Evolutionary conservation across 2,888 invertebrate species (phyloP), one percentile per base, ranked within the genome.

Genomic region (Chelonus formosanus): DNA sequence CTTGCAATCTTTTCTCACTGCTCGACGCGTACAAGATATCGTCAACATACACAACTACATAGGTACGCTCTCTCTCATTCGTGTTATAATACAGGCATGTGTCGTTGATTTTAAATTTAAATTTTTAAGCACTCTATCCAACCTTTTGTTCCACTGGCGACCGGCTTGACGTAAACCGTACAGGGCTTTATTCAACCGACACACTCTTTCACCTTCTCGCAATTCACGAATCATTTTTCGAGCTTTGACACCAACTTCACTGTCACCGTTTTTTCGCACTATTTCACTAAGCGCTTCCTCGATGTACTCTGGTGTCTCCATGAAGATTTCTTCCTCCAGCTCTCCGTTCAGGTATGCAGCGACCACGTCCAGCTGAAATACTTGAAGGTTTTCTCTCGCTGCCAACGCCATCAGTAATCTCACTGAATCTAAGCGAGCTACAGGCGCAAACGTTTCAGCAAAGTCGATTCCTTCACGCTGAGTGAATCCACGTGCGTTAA

Each of bases 321-420:
- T 75, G 48, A 63, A 70, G 3, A 74, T 62, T 31, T 67, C 62
- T 44, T 75, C 73, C 7, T 73, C 59, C 5, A 75, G 32, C 3
- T 50, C 54, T 36, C 75, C 75, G 44, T 74, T 74, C 6, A 76
- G 52, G 60, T 71, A 76, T 1, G 75, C 73, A 3, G 72, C 71
- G 5, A 66, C 67, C 3, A 77, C 66, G 50, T 76, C 75, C 40
- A 74, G 61, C 20, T 78, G 75, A 54, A 67, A 32, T 2, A 76
- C 65, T 10, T 66, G 44, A 67, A 75, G 67, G 6, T 61, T 58
- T 5, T 67, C 43, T 57, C 67, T 59, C 34, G 68, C 71, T 31
- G 74, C 71, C 5, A 75, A 43, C 4, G 74, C 71, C 44, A 71
- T 55, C 36, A 75, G 8, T 3, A 73, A 34, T 52, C 76, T 66